Conservation (phyloP, 2,797 vertebrate genomes). For the Halcyon leucocephala region DNA sequence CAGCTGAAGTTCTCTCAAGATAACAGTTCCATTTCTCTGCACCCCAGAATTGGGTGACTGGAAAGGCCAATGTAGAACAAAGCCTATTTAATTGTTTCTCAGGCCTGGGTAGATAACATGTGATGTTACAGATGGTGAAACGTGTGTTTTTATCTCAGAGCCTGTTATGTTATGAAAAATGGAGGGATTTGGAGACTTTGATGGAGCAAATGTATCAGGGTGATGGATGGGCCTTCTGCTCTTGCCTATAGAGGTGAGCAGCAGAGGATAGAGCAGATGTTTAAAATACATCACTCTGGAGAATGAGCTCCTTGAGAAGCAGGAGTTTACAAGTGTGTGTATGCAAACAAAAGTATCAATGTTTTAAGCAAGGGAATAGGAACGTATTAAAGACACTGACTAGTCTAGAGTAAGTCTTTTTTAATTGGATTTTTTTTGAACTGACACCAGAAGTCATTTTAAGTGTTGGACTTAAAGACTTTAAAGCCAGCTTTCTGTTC, state of each 20-base stretch:
- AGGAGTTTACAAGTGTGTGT: neutral
- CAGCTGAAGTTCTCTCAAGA: neutral
- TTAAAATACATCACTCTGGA: neutral
- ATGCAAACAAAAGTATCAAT: neutral
- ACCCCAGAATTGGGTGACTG: neutral
- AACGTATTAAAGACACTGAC: neutral
- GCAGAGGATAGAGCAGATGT: neutral
- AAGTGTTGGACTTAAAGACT: neutral
- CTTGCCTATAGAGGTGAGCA: neutral
- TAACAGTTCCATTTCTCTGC: neutral
- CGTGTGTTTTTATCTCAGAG: neutral
- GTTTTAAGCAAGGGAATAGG: neutral
- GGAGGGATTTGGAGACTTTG: neutral
- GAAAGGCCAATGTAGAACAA: neutral
- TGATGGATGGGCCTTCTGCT: neutral
- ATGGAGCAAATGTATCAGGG: neutral
- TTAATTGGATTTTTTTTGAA: neutral
- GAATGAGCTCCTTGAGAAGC: neutral
- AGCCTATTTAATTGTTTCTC: neutral
- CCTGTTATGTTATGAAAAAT: neutral
- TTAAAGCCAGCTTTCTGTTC: neutral
- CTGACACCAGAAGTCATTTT: neutral
- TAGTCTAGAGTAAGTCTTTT: neutral
- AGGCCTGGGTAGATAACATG: neutral
- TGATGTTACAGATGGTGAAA: neutral